A percentile compares a stretch with the other conserved stretches of the same genome.
These are phyloP conservation scores for Drosophila maculinotata DNA, from an alignment of 2,888 invertebrate species.

Conservation along the genomic window DNA sequence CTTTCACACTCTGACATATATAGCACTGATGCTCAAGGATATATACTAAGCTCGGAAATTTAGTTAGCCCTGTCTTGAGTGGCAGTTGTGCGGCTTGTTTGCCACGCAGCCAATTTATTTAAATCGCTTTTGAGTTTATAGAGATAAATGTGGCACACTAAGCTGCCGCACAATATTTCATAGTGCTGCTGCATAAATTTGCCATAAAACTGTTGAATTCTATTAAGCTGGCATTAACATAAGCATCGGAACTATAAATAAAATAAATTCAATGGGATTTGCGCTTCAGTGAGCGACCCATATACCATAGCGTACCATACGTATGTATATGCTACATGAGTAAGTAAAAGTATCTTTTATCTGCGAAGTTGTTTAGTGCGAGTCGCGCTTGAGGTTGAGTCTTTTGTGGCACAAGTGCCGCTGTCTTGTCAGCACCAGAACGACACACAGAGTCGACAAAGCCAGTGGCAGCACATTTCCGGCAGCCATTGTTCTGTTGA, in stretches of 20 bases:
- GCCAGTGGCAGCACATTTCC: slow-evolving; percentile 57
- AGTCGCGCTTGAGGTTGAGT: slow-evolving; percentile 1
- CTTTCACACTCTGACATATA: not conserved
- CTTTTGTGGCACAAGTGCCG: slow-evolving; percentile 28
- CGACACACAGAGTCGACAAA: slow-evolving; percentile 18
- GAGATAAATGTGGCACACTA: slow-evolving; percentile 56
- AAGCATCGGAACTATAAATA: slow-evolving; percentile 63
- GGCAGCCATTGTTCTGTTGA: slow-evolving; percentile 68
- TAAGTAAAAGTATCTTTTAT: slow-evolving; percentile 19
- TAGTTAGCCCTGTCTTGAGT: slow-evolving; percentile 11
- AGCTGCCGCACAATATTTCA: slow-evolving; percentile 52
- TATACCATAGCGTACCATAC: not conserved
- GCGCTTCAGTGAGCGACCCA: slow-evolving; percentile 44
- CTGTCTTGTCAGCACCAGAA: slow-evolving; percentile 10
- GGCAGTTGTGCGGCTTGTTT: slow-evolving; percentile 5
- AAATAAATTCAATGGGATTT: slow-evolving; percentile 71
- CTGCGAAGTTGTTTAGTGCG: slow-evolving; percentile 5
- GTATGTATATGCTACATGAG: not conserved
- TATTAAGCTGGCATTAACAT: slow-evolving; percentile 64
- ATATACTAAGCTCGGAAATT: slow-evolving; percentile 14
- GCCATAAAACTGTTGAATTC: slow-evolving; percentile 66
- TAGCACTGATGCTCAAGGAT: not conserved
- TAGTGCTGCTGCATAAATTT: slow-evolving; percentile 66
- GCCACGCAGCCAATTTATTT: slow-evolving; percentile 58
- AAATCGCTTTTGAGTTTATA: slow-evolving; percentile 49